Evolutionary conservation across 2,113 vertebrate genomes (phyloP).

Genomic region (Lethenteron camtschaticum): DNA sequence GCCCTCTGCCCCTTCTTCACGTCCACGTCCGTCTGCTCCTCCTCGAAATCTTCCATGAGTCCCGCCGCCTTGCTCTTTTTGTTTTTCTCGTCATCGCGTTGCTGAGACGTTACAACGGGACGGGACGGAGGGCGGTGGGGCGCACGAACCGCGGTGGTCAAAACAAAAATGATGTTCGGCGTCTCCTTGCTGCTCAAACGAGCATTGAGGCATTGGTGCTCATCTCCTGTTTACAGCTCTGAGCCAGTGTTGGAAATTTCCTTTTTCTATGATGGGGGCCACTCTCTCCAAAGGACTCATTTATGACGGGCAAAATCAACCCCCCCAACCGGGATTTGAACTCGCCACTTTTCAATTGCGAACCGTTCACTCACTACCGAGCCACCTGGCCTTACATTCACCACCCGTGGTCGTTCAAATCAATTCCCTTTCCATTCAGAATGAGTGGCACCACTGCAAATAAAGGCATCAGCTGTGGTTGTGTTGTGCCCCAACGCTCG

Average conservation of each 20-base stretch:
- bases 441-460: background rate
- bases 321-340: no score
- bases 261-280: background rate
- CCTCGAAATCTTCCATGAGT: background rate
- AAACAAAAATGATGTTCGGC: background rate
- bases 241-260: background rate
- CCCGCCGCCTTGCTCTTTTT: background rate
- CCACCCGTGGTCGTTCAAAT: background rate
- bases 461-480: background rate
- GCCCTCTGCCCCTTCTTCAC: no score
- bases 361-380: background rate
- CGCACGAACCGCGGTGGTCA: background rate
- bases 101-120: background rate
- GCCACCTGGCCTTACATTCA: background rate
- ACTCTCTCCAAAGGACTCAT: background rate
- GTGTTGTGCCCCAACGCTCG: background rate
- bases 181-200: background rate
- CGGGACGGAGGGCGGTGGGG: background rate
- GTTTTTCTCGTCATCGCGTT: constrained; percentile 3
- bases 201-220: background rate
- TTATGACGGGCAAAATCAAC: no score
- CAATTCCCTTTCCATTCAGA: background rate
- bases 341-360: no score
- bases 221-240: background rate
- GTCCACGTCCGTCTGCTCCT: background rate